These are phyloP conservation scores for Brachyopa scutellaris DNA, from an alignment of 2,888 invertebrate species.

Conservation along the genomic window DNA sequence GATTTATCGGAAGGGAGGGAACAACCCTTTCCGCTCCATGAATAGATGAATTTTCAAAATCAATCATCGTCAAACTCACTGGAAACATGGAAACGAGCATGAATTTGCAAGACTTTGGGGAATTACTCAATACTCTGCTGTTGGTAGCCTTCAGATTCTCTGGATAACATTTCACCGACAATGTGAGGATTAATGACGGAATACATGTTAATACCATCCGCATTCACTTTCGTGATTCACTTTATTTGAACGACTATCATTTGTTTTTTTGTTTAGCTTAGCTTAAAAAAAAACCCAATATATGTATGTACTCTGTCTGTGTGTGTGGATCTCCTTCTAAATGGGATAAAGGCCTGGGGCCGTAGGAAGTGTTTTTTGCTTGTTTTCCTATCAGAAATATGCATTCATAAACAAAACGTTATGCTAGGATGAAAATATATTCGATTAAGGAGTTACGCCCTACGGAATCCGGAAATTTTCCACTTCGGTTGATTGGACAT, in stretches of 20 bases:
- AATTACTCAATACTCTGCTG: slow-evolving; percentile 26
- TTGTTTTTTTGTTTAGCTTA: neutral
- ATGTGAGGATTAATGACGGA: slow-evolving; percentile 32
- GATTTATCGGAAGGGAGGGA: slow-evolving; percentile 18
- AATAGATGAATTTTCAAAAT: slow-evolving; percentile 51
- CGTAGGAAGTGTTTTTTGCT: neutral
- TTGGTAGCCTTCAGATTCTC: neutral
- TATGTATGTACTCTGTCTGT: too few relatives aligned
- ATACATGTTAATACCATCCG: slow-evolving; percentile 37
- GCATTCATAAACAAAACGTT: slow-evolving; percentile 57
- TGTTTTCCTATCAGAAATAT: slow-evolving; percentile 19
- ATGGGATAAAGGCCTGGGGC: neutral
- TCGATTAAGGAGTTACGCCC: slow-evolving; percentile 25
- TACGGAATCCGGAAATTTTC: slow-evolving; percentile 16
- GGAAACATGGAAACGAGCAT: slow-evolving; percentile 31
- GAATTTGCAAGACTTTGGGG: slow-evolving; percentile 13
- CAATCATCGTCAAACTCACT: slow-evolving; percentile 55
- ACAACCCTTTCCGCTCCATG: slow-evolving; percentile 36
- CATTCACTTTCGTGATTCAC: neutral
- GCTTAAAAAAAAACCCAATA: neutral
- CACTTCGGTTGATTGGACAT: slow-evolving; percentile 44
- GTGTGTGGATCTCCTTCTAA: too few relatives aligned
- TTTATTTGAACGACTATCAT: slow-evolving; percentile 27
- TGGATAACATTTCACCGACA: slow-evolving; percentile 1
- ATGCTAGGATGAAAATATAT: slow-evolving; percentile 24